Evolutionary conservation across 2,113 vertebrate species (phyloP).

Genomic region (Cyprinus carpio): DNA sequence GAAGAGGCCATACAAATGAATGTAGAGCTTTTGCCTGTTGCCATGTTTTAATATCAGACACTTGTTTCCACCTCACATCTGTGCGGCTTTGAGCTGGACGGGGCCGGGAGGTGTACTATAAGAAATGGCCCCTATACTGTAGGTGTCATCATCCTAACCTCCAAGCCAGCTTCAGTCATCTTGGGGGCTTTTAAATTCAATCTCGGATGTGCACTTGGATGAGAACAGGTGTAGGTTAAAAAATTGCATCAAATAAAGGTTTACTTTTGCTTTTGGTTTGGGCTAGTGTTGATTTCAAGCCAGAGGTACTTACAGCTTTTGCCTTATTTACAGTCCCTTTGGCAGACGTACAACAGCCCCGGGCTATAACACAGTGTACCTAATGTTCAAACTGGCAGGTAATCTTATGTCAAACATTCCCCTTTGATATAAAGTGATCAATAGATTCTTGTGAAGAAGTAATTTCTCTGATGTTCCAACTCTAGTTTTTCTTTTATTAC

Average conservation of each 20-base stretch:
- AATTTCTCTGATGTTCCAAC: conserved; percentile 99
- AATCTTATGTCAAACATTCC: conserved; percentile 99
- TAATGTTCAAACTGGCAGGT: conserved; percentile 99
- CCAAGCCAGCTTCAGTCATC: background rate
- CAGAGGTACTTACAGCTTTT: conserved; percentile 88
- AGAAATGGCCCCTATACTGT: conserved; percentile 23
- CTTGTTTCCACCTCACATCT: background rate
- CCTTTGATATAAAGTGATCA: conserved; percentile 99
- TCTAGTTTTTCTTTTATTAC: conserved; percentile 85
- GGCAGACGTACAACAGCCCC: conserved; percentile 99
- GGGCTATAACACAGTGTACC: conserved; percentile 99
- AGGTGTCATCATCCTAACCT: conserved; percentile 32
- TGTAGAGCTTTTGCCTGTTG: background rate
- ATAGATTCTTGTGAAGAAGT: conserved; percentile 99
- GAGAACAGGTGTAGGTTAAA: conserved; percentile 74
- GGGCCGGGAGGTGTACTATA: background rate
- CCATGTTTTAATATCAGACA: conserved; percentile 17
- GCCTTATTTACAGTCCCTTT: conserved; percentile 99
- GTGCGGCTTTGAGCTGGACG: background rate
- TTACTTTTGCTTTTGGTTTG: conserved; percentile 84
- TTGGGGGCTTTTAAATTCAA: conserved; percentile 44
- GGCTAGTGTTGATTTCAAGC: conserved; percentile 84
- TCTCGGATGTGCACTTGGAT: conserved; percentile 37
- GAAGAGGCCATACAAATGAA: background rate
- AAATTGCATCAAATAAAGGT: conserved; percentile 78